phyloP scores from a whole-genome alignment of 2,113 vertebrate species.

The Grantiella picta region DNA sequence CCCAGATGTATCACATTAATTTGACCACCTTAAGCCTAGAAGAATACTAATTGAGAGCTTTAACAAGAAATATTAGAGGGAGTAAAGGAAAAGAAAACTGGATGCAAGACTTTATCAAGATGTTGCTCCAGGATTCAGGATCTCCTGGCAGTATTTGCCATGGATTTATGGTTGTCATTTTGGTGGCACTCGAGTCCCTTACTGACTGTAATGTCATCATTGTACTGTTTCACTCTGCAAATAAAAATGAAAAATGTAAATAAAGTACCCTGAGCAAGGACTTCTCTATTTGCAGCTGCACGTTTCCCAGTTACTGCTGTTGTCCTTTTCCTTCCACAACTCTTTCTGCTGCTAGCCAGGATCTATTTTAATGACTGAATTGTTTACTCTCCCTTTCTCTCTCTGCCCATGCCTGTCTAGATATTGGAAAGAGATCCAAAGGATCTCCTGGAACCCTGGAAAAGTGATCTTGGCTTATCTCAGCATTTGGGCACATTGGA shows the following conservation, averaged over 20 bases:
- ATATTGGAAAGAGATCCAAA: not conserved
- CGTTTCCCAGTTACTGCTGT: not conserved
- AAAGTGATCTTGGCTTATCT: not conserved
- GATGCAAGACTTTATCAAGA: not conserved
- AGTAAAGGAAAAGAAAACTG: not conserved
- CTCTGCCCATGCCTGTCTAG: not conserved
- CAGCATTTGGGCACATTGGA: not conserved
- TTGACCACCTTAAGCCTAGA: not conserved
- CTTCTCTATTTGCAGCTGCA: not conserved
- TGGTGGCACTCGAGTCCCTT: not conserved
- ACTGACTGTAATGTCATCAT: not conserved
- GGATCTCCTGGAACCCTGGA: not conserved
- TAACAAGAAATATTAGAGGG: not conserved
- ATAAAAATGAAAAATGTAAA: not conserved
- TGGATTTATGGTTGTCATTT: not conserved
- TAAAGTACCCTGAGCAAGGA: not conserved
- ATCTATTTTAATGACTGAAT: not conserved
- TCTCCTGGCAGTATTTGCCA: not conserved
- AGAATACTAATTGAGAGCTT: not conserved
- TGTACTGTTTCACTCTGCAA: not conserved
- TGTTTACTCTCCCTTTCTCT: not conserved
- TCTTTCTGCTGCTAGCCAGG: not conserved
- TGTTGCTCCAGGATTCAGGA: not conserved
- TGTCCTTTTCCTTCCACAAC: not conserved
- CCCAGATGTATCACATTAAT: not conserved